A percentile compares a stretch with the other conserved stretches of the same genome.
Evolutionary conservation across 2,113 vertebrate species (phyloP).

Genomic region (Nothobranchius furzeri): DNA sequence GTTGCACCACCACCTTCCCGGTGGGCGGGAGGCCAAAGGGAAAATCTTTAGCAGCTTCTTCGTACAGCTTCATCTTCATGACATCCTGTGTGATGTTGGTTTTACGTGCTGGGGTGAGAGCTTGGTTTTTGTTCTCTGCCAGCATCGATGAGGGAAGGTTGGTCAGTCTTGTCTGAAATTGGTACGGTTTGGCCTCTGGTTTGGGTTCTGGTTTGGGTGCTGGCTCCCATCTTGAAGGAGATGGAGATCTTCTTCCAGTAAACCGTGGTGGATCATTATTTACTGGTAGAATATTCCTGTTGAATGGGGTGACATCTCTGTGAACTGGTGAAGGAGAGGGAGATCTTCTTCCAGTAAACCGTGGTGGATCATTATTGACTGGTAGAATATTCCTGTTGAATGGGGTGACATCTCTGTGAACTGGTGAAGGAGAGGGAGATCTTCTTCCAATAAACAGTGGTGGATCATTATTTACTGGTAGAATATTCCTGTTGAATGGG

Average conservation of each 20-base stretch:
- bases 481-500: too few relatives aligned
- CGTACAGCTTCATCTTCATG: constrained; percentile 45
- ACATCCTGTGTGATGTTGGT: constrained; percentile 12
- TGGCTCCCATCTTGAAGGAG: constrained; percentile 19
- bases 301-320: too few relatives aligned
- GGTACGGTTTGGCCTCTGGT: constrained; percentile 7
- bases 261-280: neutral
- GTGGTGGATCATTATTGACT: neutral
- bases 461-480: neutral
- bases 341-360: neutral
- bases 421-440: neutral
- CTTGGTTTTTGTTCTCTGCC: constrained; percentile 23
- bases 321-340: neutral
- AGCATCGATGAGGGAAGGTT: constrained; percentile 6
- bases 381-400: too few relatives aligned
- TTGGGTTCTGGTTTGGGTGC: constrained; percentile 39
- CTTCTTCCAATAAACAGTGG: neutral
- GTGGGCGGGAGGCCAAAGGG: constrained; percentile 53
- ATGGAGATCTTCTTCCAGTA: neutral
- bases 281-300: too few relatives aligned
- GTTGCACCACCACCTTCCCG: constrained; percentile 51
- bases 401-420: too few relatives aligned
- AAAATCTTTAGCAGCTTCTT: constrained; percentile 46
- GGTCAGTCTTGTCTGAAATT: neutral
- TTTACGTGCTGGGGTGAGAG: neutral